A percentile compares a stretch with the other conserved stretches of the same genome.
Conservation (phyloP, 2,888 invertebrate genomes). For the Megamerina dolium region DNA sequence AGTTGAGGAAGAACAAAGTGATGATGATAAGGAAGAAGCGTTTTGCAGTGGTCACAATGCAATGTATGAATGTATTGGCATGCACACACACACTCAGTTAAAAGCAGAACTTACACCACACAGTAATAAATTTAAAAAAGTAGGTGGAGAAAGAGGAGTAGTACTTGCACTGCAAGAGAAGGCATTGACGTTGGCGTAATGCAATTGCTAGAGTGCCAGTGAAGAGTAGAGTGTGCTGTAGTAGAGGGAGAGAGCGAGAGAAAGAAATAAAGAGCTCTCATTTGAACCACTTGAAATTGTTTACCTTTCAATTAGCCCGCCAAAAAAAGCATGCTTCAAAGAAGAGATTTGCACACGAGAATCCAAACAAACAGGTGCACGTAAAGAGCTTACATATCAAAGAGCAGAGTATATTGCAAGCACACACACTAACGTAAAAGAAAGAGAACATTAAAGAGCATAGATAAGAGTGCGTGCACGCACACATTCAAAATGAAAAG, state of each 20-base stretch:
- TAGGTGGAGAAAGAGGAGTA: neutral
- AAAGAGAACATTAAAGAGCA: conserved; percentile 11
- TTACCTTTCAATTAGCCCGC: too few relatives aligned
- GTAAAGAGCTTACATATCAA: conserved; percentile 14
- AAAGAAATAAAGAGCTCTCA: too few relatives aligned
- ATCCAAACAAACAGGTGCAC: conserved; percentile 21
- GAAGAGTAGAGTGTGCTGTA: neutral
- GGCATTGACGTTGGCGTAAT: too few relatives aligned
- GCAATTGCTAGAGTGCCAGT: neutral
- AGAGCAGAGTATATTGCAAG: conserved; percentile 11
- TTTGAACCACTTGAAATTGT: too few relatives aligned
- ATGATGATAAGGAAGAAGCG: too few relatives aligned
- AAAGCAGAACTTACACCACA: neutral
- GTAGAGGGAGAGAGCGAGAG: neutral
- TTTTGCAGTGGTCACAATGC: too few relatives aligned
- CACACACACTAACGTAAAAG: neutral
- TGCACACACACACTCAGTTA: neutral
- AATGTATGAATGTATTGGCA: too few relatives aligned
- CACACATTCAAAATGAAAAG: conserved; percentile 26
- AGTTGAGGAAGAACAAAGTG: too few relatives aligned
- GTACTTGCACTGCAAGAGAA: too few relatives aligned
- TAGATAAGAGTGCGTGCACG: too few relatives aligned
- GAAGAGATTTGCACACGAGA: conserved; percentile 1
- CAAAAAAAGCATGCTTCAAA: neutral
- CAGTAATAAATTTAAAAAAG: neutral